phyloP scores from a whole-genome alignment of 2,797 vertebrate genomes.

The Lemur catta region DNA sequence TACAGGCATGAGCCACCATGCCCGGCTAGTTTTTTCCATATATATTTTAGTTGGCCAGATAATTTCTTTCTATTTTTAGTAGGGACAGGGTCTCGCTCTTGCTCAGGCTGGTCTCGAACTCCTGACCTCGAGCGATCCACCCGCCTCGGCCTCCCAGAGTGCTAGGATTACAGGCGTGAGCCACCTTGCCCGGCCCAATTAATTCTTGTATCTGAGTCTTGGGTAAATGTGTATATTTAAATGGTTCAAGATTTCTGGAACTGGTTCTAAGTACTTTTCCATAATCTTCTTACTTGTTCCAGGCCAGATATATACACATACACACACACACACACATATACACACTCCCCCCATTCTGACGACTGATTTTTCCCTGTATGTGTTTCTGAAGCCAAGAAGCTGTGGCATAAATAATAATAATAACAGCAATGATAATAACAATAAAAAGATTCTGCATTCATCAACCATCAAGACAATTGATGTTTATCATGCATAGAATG shows the following conservation, averaged over 20 bases:
- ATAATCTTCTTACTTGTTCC: neutral
- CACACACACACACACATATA: accelerated
- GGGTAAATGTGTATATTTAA: neutral
- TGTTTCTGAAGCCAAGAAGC: neutral
- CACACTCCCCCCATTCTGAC: neutral
- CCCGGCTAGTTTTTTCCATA: no score
- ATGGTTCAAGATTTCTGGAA: neutral
- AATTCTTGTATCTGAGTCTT: neutral
- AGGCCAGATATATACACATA: neutral
- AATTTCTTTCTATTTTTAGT: no score
- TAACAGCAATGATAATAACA: neutral
- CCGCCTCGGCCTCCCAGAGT: no score
- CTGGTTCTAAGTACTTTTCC: neutral
- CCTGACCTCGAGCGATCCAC: no score
- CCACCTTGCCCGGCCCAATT: neutral
- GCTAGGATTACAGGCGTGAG: no score
- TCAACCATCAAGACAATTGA: neutral
- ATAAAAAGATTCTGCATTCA: neutral
- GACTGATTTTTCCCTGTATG: neutral
- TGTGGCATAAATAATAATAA: neutral
- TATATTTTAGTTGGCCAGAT: no score
- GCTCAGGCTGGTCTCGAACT: no score
- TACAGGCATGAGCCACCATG: no score
- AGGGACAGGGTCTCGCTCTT: no score
- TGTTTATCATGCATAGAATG: neutral